A percentile compares a stretch with the other conserved stretches of the same genome.
Evolutionary conservation across 2,888 invertebrate species (phyloP).

Genomic region (Torymus tubicola): DNA sequence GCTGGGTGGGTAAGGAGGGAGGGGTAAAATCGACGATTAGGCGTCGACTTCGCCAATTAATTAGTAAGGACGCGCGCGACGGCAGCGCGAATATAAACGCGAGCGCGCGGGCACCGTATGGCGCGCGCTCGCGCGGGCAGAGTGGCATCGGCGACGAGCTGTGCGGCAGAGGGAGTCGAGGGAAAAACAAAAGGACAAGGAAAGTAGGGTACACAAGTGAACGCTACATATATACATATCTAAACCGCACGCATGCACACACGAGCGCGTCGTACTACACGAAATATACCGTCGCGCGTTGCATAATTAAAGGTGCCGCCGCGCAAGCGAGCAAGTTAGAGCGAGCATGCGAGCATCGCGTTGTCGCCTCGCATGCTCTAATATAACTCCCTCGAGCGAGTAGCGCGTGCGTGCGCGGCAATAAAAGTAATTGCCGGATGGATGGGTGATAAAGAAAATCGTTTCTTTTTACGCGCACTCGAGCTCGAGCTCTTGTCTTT

Average conservation of each 20-base stretch:
- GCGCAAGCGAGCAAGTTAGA: no score
- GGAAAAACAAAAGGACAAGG: slow-evolving; percentile 28
- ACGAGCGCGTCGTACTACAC: background rate
- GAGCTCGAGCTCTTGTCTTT: no score
- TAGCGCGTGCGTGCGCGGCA: background rate
- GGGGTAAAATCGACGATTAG: background rate
- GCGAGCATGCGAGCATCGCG: no score
- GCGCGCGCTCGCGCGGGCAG: no score
- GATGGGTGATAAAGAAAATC: slow-evolving; percentile 14
- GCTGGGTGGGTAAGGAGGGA: no score
- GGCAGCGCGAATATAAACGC: background rate
- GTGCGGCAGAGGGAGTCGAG: background rate
- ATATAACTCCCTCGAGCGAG: no score
- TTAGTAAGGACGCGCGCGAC: slow-evolving; percentile 5
- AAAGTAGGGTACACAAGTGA: slow-evolving; percentile 31
- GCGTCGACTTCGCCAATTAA: slow-evolving; percentile 20
- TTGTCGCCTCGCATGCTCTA: no score
- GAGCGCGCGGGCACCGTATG: no score
- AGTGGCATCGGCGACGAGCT: no score
- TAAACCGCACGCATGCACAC: no score
- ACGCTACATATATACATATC: no score
- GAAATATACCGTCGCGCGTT: slow-evolving; percentile 7
- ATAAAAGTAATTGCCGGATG: slow-evolving; percentile 35
- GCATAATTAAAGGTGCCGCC: slow-evolving; percentile 36
- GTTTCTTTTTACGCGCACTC: no score